Evolutionary conservation across 1,140 invertebrate species (phyloP).

Genomic region (Trichonephila clavipes): DNA sequence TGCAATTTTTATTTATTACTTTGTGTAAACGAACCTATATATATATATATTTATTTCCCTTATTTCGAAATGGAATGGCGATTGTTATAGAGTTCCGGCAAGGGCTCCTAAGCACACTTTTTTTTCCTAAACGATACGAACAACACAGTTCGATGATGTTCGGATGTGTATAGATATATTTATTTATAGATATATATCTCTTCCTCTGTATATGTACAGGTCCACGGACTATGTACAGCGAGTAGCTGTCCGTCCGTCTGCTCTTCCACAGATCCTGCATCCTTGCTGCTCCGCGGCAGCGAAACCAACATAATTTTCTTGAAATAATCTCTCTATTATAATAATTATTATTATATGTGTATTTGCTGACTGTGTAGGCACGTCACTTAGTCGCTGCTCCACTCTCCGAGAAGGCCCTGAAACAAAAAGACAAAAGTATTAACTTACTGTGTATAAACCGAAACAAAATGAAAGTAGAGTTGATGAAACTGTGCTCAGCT

Average conservation of each 20-base stretch:
- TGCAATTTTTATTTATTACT: slow-evolving; percentile 51
- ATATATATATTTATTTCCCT: not conserved
- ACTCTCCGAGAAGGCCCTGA: slow-evolving; percentile 53
- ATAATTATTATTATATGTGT: no score
- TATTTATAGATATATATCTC: slow-evolving; percentile 70
- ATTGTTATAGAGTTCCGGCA: slow-evolving; percentile 57
- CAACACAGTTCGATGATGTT: slow-evolving; percentile 51
- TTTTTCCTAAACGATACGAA: slow-evolving; percentile 70
- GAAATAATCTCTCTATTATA: not conserved
- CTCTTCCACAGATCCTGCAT: slow-evolving; percentile 63
- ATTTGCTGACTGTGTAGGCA: slow-evolving; percentile 45
- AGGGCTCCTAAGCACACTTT: slow-evolving; percentile 73
- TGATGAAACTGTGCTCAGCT: not conserved
- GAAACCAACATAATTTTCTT: slow-evolving; percentile 63
- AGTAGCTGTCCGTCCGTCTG: slow-evolving; percentile 71
- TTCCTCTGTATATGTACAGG: slow-evolving; percentile 64
- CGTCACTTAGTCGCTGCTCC: slow-evolving; percentile 49
- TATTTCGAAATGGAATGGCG: slow-evolving; percentile 53
- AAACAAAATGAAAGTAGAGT: not conserved
- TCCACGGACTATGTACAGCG: slow-evolving; percentile 75
- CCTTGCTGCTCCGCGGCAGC: slow-evolving; percentile 65
- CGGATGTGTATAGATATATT: slow-evolving; percentile 48
- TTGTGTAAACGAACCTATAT: slow-evolving; percentile 63
- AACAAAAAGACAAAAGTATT: not conserved
- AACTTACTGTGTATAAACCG: not conserved